phyloP scores from a whole-genome alignment of 2,888 invertebrate genomes.

The Notocelia uddmanniana region DNA sequence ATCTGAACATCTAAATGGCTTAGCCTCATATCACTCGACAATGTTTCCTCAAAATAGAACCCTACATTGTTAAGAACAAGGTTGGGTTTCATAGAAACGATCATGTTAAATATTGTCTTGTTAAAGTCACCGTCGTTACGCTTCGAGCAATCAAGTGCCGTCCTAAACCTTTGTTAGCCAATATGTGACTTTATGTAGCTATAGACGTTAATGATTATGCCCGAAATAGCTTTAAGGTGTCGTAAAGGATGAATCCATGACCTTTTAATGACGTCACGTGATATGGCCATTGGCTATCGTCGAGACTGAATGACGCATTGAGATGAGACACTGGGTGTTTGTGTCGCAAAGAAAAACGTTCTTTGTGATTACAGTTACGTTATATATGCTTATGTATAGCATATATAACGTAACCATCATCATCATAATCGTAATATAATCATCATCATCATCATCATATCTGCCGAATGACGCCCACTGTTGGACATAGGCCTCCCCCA shows the following conservation, averaged over 20 bases:
- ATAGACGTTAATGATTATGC: constrained; percentile 24
- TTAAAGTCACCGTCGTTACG: constrained; percentile 16
- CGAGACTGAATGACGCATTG: constrained; percentile 10
- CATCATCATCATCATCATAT: too few relatives aligned
- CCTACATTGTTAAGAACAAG: neutral
- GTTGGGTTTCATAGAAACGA: neutral
- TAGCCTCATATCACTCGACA: neutral
- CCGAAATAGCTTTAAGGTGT: constrained; percentile 41
- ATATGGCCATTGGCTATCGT: constrained; percentile 3
- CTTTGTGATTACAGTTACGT: too few relatives aligned
- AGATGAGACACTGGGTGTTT: neutral
- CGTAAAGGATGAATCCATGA: constrained; percentile 30
- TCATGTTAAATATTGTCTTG: neutral
- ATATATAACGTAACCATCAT: too few relatives aligned
- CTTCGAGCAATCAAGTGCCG: constrained; percentile 33
- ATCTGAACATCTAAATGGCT: neutral
- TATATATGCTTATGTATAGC: too few relatives aligned
- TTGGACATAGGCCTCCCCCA: too few relatives aligned
- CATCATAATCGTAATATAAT: too few relatives aligned
- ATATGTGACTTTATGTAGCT: constrained; percentile 26
- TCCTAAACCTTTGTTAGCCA: constrained; percentile 41
- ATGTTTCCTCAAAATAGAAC: neutral
- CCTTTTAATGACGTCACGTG: neutral
- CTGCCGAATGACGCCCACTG: too few relatives aligned
- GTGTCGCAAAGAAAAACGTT: neutral